Base-by-base conservation (phyloP, 2,797 vertebrate genomes). In the Toxotes lorentzi region DNA sequence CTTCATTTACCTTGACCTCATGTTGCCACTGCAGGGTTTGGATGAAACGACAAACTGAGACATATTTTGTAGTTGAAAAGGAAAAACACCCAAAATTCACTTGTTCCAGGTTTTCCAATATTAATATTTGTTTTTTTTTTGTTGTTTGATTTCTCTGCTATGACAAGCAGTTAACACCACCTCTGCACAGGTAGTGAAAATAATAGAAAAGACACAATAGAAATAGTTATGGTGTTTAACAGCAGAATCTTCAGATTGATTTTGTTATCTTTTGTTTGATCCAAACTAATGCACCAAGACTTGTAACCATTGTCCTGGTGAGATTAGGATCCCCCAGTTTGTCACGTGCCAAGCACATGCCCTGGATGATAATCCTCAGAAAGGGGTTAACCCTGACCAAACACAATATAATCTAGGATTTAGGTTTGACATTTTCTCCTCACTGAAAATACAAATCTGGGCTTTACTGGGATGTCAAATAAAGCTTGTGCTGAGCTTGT, bases 351-450 rank as follows among this genome's bases (percentile, higher is more conserved):
- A 12, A 68, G 80, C 85, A 77, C 82, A 85, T 59, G 65, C 74
- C 77, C 64, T 57, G 70, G 57, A 87, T 84, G 64, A 80, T 93
- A 93, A 92, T 93, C 90, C 86, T 76, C 70, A 82, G 70, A 88
- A 88, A 83, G 80, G 82, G 88, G 88, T 88, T 88, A 92, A 90
- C 90, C 74, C 89, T 76, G 86, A 90, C 91, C 87, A 91, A 92
- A 93, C 83, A 84, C 85, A 91, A 88, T 84, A 90, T 92, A 92
- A 92, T 91, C 88, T 88, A 85, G 86, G 88, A 91, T 93, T 94
- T 90, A 89, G 82, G 45, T 45, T 78, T 62, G 61, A 86, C 73
- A 82, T 82, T 86, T 82, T 73, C 74, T 73, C 73, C 27, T 58
- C 58, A 17, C 53, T 61, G 62, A 64, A 86, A 79, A 79, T 63